A percentile compares a stretch with the other conserved stretches of the same genome.
Evolutionary conservation across 2,113 vertebrate genomes (phyloP).

Genomic region (Laticauda laticaudata): DNA sequence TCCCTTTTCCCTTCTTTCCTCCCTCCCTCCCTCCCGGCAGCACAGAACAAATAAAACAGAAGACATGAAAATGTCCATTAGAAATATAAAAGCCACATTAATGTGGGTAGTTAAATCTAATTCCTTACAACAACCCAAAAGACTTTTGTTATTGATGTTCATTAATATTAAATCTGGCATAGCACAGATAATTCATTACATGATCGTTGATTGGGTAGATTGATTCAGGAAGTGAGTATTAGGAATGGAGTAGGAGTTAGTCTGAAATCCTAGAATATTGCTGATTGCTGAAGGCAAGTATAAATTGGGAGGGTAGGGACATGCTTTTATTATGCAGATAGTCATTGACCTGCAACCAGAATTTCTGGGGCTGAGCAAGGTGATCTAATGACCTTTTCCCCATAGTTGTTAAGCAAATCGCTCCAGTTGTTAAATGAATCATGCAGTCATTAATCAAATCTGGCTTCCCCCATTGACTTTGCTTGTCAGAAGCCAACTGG

Average conservation of each 20-base stretch:
- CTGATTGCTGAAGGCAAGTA: background rate
- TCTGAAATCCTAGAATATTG: background rate
- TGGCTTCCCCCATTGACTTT: too few relatives aligned
- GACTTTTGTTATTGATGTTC: background rate
- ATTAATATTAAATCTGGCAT: background rate
- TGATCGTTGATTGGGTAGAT: background rate
- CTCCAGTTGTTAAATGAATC: background rate
- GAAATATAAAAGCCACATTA: background rate
- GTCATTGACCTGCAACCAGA: background rate
- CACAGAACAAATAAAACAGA: background rate
- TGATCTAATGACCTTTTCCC: background rate
- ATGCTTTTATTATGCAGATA: background rate
- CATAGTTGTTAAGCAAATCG: background rate
- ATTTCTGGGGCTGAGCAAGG: background rate
- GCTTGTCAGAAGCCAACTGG: too few relatives aligned
- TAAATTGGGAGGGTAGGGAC: background rate
- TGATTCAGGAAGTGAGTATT: background rate
- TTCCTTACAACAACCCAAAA: background rate
- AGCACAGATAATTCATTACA: background rate
- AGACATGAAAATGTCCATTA: background rate
- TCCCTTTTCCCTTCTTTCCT: too few relatives aligned
- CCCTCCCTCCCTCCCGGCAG: background rate
- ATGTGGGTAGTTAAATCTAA: background rate
- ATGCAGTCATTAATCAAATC: background rate
- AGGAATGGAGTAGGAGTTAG: background rate